Percentiles rank a stretch among this genome's conserved stretches.
Conservation (phyloP, 2,797 vertebrate genomes). For the Fratercula arctica region DNA sequence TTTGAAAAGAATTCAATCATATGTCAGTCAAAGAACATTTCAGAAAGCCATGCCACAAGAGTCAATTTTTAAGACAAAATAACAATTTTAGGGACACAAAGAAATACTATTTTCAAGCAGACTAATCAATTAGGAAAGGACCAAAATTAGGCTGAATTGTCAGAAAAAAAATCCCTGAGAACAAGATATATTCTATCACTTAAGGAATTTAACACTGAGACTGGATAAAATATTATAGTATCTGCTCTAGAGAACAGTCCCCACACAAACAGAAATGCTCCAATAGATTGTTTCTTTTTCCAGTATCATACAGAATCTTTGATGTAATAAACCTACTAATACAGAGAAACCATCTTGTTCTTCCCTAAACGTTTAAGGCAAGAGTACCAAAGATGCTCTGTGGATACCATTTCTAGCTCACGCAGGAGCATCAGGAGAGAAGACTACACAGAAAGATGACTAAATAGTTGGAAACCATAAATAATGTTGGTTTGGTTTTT, state of each 20-base stretch:
- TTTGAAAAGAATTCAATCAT: not conserved
- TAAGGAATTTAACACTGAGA: not conserved
- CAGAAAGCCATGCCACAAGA: not conserved
- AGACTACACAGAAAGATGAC: not conserved
- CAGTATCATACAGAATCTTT: not conserved
- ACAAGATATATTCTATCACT: not conserved
- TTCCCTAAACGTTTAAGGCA: not conserved
- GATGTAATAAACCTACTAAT: not conserved
- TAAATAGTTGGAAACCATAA: not conserved
- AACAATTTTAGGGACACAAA: not conserved
- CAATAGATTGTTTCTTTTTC: not conserved
- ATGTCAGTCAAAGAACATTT: not conserved
- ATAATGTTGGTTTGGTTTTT: not conserved
- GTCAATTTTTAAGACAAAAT: not conserved
- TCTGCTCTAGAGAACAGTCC: not conserved
- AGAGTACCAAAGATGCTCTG: not conserved
- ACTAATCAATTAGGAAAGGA: not conserved
- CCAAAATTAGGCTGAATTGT: not conserved
- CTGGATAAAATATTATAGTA: not conserved
- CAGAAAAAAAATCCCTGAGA: not conserved
- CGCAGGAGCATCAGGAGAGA: not conserved
- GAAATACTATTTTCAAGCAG: not conserved
- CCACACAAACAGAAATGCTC: not conserved
- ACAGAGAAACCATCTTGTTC: not conserved
- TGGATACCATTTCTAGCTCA: not conserved